Evolutionary conservation across 2,888 invertebrate species (phyloP).

Genomic region (Trissonchulus sp.): DNA sequence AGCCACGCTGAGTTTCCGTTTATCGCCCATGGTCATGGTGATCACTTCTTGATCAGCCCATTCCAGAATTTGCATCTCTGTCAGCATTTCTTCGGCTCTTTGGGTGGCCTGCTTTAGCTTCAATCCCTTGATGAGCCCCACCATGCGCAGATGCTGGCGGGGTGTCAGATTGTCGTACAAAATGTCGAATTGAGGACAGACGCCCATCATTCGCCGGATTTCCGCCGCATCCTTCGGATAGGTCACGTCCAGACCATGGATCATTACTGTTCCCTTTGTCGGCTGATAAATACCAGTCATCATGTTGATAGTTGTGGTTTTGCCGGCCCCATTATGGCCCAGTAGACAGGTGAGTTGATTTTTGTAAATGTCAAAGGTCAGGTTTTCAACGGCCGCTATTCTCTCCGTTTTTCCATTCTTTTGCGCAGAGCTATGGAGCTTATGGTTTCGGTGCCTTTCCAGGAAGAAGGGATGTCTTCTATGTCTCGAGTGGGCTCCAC

Average conservation of each 20-base stretch:
- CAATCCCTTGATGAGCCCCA: slow-evolving; percentile 65
- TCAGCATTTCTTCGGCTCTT: not conserved
- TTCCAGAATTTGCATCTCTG: slow-evolving; percentile 27
- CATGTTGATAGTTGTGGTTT: slow-evolving; percentile 69
- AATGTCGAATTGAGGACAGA: slow-evolving; percentile 79
- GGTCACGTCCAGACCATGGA: slow-evolving; percentile 48
- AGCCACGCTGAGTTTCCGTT: slow-evolving; percentile 70
- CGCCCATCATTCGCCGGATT: slow-evolving; percentile 73
- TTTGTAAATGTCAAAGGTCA: slow-evolving; percentile 64
- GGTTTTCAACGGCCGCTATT: slow-evolving; percentile 57
- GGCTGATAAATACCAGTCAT: slow-evolving; percentile 63
- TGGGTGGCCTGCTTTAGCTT: slow-evolving; percentile 35
- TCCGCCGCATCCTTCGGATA: slow-evolving; percentile 64
- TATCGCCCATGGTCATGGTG: slow-evolving; percentile 67
- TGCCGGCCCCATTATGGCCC: slow-evolving; percentile 80
- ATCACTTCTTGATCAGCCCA: not conserved
- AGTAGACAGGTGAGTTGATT: slow-evolving; percentile 77
- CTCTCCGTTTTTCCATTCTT: not conserved
- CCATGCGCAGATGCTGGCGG: slow-evolving; percentile 72
- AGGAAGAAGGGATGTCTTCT: not conserved
- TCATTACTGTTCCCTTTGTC: slow-evolving; percentile 49
- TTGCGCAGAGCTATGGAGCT: not conserved
- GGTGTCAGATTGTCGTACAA: slow-evolving; percentile 72
- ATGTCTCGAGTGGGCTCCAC: not conserved
- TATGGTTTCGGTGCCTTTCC: not conserved